Percentiles rank a stretch among this genome's conserved stretches.
Conservation (phyloP, 2,888 invertebrate species). For the Aspidiotus rigidus region DNA sequence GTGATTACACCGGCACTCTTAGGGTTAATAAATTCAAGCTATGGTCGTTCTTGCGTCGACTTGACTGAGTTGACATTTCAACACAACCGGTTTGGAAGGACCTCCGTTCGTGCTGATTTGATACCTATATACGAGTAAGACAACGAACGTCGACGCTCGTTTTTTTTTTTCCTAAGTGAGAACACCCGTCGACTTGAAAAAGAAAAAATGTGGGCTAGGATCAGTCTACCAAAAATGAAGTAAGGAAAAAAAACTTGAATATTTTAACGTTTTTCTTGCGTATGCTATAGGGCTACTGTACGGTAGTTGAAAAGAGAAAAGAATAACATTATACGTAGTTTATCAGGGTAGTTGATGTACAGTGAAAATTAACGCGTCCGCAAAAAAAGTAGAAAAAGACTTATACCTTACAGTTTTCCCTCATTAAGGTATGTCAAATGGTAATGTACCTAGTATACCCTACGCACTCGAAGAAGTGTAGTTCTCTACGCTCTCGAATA, state of each 20-base stretch:
- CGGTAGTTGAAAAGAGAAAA: too few relatives aligned
- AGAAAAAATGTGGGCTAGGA: neutral
- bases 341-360: too few relatives aligned
- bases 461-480: slow-evolving; percentile 6
- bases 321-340: too few relatives aligned
- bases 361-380: too few relatives aligned
- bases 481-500: slow-evolving; percentile 10
- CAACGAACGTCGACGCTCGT: neutral
- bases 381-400: too few relatives aligned
- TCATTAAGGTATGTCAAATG: neutral
- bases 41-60: slow-evolving; percentile 7
- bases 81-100: neutral
- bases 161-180: neutral
- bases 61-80: neutral
- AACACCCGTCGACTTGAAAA: slow-evolving; percentile 1
- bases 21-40: slow-evolving; percentile 17
- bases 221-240: too few relatives aligned
- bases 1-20: slow-evolving; percentile 10
- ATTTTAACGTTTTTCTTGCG: too few relatives aligned
- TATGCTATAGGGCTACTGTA: too few relatives aligned
- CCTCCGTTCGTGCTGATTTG: slow-evolving; percentile 3
- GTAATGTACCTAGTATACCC: neutral
- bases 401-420: neutral
- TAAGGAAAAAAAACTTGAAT: too few relatives aligned
- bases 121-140: neutral